Evolutionary conservation across 2,888 invertebrate genomes (phyloP).

Genomic region (Plagiodera versicolora): DNA sequence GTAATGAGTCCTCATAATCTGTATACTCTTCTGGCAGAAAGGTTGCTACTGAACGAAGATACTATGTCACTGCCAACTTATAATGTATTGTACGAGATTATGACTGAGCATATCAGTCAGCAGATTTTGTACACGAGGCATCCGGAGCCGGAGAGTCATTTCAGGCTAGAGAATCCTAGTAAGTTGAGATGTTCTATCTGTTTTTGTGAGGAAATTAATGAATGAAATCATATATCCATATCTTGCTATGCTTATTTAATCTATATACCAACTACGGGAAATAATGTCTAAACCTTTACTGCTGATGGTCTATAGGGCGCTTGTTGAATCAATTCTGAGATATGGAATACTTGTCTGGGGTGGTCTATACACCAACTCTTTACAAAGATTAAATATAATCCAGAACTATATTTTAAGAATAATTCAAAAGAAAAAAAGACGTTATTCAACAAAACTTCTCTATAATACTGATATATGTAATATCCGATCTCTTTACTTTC

Average conservation of each 20-base stretch:
- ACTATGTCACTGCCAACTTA: slow-evolving; percentile 92
- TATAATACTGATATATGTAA: too few species aligned
- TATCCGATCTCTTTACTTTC: too few species aligned
- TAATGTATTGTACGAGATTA: slow-evolving; percentile 97
- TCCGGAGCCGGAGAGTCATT: slow-evolving; percentile 93
- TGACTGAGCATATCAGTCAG: slow-evolving; percentile 96
- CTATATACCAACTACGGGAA: background rate
- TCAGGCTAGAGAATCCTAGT: slow-evolving; percentile 96
- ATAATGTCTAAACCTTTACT: too few species aligned
- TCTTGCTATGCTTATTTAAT: too few species aligned
- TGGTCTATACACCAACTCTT: background rate
- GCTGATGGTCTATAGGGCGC: too few species aligned
- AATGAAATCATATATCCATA: too few species aligned
- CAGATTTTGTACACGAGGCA: slow-evolving; percentile 93
- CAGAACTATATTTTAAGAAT: too few species aligned
- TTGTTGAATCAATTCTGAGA: background rate
- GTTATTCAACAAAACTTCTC: too few species aligned
- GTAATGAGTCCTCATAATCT: slow-evolving; percentile 99
- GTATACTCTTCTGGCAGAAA: slow-evolving; percentile 93
- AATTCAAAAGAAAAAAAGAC: too few species aligned
- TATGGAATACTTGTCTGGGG: background rate
- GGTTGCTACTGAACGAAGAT: slow-evolving; percentile 86
- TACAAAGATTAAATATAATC: too few species aligned
- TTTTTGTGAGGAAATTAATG: too few species aligned
- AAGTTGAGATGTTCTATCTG: slow-evolving; percentile 54